A percentile compares a stretch with the other conserved stretches of the same genome.
Evolutionary conservation across 2,797 vertebrate species (phyloP).

Genomic region (Rhodeus uyekii): DNA sequence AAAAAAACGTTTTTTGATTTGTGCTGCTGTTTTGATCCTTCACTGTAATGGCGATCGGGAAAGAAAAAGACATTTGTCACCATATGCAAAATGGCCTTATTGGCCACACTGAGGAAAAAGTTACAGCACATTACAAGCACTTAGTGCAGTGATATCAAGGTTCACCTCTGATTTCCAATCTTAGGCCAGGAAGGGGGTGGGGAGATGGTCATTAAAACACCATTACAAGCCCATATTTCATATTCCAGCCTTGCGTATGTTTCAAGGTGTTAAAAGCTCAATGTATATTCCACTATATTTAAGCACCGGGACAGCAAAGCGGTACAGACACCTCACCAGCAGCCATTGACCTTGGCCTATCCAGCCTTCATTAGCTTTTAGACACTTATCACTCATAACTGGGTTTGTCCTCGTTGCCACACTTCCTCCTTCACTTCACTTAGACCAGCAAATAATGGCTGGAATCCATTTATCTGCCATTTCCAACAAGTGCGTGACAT

Average conservation of each 20-base stretch:
- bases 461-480: constrained; percentile 90
- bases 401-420: constrained; percentile 82
- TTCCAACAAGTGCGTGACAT: constrained; percentile 87
- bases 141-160: constrained; percentile 85
- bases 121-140: constrained; percentile 86
- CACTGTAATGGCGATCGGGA: constrained; percentile 22
- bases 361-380: constrained; percentile 88
- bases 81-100: constrained; percentile 78
- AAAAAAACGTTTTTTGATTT: constrained; percentile 38
- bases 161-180: constrained; percentile 87
- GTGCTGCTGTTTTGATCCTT: constrained; percentile 6
- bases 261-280: constrained; percentile 88
- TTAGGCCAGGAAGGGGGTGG: constrained; percentile 79
- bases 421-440: constrained; percentile 86
- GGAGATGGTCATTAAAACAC: constrained; percentile 86
- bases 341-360: constrained; percentile 86
- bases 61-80: constrained; percentile 74
- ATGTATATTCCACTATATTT: constrained; percentile 85
- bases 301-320: constrained; percentile 79
- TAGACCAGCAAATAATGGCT: constrained; percentile 85
- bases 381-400: constrained; percentile 90
- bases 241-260: constrained; percentile 80
- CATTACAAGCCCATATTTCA: constrained; percentile 87
- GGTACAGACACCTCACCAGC: constrained; percentile 78
- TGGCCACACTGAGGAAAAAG: constrained; percentile 77